phyloP scores from a whole-genome alignment of 2,888 invertebrate species.

The Cataglyphis altisquamis region DNA sequence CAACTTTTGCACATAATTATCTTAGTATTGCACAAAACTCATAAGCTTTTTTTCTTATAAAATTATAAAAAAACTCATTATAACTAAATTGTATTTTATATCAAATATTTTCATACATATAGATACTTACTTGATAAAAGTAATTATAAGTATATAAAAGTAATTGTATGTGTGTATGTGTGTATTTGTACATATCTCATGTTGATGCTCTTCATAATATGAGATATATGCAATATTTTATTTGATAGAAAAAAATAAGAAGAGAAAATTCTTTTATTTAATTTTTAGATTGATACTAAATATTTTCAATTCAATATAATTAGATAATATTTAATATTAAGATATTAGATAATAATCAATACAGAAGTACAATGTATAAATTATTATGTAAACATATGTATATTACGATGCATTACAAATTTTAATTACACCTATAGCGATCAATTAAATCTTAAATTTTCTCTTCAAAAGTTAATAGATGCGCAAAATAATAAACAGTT shows the following conservation, averaged over 20 bases:
- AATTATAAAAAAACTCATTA: not conserved
- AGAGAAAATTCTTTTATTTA: not conserved
- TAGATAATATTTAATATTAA: not conserved
- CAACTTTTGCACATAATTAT: not conserved
- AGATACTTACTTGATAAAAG: not conserved
- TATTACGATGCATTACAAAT: not conserved
- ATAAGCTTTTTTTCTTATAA: not conserved
- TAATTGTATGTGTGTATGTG: not conserved
- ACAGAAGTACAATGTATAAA: not conserved
- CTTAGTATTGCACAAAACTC: not conserved
- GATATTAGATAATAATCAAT: too few relatives aligned
- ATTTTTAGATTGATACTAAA: not conserved
- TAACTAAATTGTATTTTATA: not conserved
- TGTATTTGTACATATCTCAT: not conserved
- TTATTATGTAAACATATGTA: slow-evolving; percentile 10
- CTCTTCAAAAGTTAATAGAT: not conserved
- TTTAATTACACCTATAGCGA: slow-evolving; percentile 6
- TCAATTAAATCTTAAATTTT: slow-evolving; percentile 33
- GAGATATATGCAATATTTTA: slow-evolving; percentile 13
- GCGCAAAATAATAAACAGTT: slow-evolving; percentile 20
- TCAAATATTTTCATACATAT: not conserved
- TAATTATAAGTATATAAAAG: not conserved
- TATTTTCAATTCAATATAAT: not conserved
- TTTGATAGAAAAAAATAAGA: not conserved
- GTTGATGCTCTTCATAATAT: not conserved